Conservation (phyloP, 35 echinoderm and acorn worm species). For the Chiridota heheva region DNA sequence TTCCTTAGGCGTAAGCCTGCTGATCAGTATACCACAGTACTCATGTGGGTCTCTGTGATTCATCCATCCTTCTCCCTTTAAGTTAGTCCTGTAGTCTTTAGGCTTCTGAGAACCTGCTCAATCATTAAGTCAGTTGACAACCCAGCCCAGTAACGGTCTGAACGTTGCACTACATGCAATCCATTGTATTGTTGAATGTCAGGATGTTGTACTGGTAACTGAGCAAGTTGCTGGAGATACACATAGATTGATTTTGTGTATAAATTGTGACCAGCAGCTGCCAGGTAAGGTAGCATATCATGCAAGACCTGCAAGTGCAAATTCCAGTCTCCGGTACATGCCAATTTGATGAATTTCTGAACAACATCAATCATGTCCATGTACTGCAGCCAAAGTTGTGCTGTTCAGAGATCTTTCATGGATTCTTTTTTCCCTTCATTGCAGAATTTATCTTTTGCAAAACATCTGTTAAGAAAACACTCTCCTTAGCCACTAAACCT, state of each 20-base stretch:
- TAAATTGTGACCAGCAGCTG: slow-evolving; percentile 62
- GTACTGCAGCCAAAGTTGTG: slow-evolving; percentile 43
- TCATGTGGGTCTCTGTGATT: too few relatives aligned
- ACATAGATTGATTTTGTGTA: slow-evolving; percentile 45
- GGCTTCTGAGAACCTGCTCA: slow-evolving; percentile 70
- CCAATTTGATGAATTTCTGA: slow-evolving; percentile 43
- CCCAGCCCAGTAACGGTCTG: slow-evolving; percentile 66
- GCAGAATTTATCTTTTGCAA: too few relatives aligned
- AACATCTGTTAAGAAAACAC: too few relatives aligned
- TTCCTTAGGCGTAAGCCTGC: slow-evolving; percentile 22
- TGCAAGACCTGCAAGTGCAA: slow-evolving; percentile 28
- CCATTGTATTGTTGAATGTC: slow-evolving; percentile 39
- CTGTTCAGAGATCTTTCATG: too few relatives aligned
- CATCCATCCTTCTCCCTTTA: too few relatives aligned
- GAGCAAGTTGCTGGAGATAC: slow-evolving; percentile 56
- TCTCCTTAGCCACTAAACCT: too few relatives aligned
- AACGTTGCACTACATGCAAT: slow-evolving; percentile 26
- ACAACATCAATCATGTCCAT: slow-evolving; percentile 63
- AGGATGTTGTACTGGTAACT: slow-evolving; percentile 47
- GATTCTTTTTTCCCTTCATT: slow-evolving; percentile 53
- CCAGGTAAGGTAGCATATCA: slow-evolving; percentile 64
- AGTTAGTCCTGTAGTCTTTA: slow-evolving; percentile 70
- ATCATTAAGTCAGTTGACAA: slow-evolving; percentile 55
- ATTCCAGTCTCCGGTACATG: slow-evolving; percentile 58
- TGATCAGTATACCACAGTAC: too few relatives aligned